Conservation (phyloP, 2,113 vertebrate species). For the Poicephalus meyeri region DNA sequence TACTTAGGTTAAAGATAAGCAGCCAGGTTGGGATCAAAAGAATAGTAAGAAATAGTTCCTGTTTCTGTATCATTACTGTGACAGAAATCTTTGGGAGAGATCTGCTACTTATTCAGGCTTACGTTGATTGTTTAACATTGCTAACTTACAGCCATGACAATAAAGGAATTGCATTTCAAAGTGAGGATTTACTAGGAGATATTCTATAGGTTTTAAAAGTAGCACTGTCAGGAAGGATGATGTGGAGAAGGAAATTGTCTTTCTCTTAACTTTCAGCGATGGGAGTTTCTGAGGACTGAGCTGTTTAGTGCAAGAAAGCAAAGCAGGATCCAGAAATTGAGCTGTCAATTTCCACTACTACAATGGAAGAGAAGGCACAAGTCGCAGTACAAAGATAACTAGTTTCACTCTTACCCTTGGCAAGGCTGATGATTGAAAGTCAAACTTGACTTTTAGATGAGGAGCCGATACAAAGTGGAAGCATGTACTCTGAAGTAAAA, state of each 20-base stretch:
- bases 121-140: neutral
- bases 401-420: neutral
- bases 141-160: neutral
- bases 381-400: neutral
- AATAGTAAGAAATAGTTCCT: neutral
- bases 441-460: neutral
- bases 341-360: neutral
- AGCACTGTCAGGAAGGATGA: neutral
- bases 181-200: neutral
- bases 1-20: neutral
- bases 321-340: neutral
- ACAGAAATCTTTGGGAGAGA: neutral
- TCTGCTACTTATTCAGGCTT: neutral
- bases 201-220: neutral
- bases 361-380: neutral
- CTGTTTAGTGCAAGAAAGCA: neutral
- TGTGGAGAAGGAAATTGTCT: neutral
- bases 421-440: neutral
- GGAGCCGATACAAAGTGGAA: neutral
- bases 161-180: neutral
- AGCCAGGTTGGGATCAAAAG: neutral
- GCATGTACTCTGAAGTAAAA: neutral
- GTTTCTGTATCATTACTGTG: neutral
- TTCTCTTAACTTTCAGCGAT: neutral
- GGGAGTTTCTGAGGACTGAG: neutral